These are phyloP conservation scores for Listronotus oregonensis DNA, from an alignment of 1,140 invertebrate species.

Conservation along the genomic window DNA sequence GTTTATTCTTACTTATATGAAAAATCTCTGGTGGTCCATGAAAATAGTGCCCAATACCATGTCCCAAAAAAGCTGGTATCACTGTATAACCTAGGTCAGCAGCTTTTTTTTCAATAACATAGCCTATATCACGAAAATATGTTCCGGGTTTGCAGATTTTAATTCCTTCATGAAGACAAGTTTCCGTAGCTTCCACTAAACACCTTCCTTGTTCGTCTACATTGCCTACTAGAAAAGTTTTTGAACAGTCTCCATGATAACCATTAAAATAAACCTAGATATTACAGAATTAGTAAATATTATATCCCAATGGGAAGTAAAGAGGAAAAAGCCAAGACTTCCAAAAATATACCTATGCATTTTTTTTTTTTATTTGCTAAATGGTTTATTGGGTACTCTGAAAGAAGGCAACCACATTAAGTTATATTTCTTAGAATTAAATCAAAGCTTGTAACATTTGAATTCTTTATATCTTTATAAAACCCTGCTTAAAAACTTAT, in stretches of 20 bases:
- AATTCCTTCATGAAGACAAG: constrained; percentile 77
- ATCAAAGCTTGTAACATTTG: no score
- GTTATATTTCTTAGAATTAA: no score
- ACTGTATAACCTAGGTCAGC: constrained; percentile 67
- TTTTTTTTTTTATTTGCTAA: no score
- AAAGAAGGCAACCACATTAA: no score
- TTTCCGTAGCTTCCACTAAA: constrained; percentile 72
- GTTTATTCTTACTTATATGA: constrained; percentile 66
- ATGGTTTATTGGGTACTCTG: no score
- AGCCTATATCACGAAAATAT: constrained; percentile 76
- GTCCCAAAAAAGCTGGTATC: constrained; percentile 82
- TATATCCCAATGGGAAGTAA: constrained; percentile 13
- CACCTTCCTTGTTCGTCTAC: constrained; percentile 74
- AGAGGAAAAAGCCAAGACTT: no score
- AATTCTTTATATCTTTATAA: no score
- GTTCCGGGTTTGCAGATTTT: constrained; percentile 76
- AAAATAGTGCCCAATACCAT: constrained; percentile 92
- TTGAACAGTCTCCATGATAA: constrained; percentile 91
- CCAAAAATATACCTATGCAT: no score
- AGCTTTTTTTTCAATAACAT: constrained; percentile 68
- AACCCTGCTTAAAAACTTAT: no score
- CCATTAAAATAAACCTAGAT: constrained; percentile 81
- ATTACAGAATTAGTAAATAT: constrained; percentile 22
- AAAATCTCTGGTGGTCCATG: constrained; percentile 90
- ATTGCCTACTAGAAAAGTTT: constrained; percentile 82